These are phyloP conservation scores for Dermochelys coriacea DNA, from an alignment of 2,797 vertebrate species.

Conservation along the genomic window DNA sequence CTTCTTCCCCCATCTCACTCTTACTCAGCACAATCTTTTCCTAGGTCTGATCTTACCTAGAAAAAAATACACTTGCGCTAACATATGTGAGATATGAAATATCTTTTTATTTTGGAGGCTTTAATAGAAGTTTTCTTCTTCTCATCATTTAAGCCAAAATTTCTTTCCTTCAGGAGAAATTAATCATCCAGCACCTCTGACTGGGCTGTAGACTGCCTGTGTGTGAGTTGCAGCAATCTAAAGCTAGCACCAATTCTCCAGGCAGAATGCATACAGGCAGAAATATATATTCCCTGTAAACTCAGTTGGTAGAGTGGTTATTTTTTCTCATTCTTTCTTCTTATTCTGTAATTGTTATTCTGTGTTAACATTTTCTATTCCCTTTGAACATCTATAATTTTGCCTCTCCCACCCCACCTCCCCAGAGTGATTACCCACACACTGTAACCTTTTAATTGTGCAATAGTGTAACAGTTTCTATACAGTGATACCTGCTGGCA, in stretches of 20 bases:
- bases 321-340: background rate
- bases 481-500: background rate
- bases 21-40: background rate
- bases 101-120: background rate
- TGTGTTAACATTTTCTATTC: background rate
- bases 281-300: background rate
- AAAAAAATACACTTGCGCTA: rapidly evolving
- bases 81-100: rapidly evolving
- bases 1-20: background rate
- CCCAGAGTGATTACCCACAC: background rate
- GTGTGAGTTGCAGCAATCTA: background rate
- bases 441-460: background rate
- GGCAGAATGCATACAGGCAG: background rate
- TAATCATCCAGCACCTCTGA: background rate
- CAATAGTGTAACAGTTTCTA: background rate
- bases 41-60: background rate
- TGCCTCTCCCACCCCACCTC: background rate
- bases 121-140: background rate
- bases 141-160: background rate
- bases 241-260: background rate
- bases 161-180: background rate
- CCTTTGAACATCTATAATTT: background rate
- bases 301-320: background rate
- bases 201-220: background rate
- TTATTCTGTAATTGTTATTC: background rate